Percentiles rank a stretch among this genome's conserved stretches.
Evolutionary conservation across 2,797 vertebrate genomes (phyloP).

Genomic region (Oryzias dopingdopingensis): DNA sequence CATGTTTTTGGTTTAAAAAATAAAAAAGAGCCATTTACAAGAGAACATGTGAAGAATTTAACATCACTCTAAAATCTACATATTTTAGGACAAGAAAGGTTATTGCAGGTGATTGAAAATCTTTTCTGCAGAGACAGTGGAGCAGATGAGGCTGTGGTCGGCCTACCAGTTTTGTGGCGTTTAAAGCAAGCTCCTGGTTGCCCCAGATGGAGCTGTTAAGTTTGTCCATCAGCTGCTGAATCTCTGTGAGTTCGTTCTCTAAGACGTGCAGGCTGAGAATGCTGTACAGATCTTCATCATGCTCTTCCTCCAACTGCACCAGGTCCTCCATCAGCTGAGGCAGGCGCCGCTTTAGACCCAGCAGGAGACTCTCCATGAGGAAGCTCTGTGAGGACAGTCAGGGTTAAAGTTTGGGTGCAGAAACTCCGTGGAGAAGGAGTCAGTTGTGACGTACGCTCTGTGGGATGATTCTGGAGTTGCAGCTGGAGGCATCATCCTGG

Average conservation of each 20-base stretch:
- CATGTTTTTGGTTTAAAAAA: too few species aligned
- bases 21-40: too few species aligned
- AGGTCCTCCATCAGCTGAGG: conserved; percentile 57
- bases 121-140: not conserved
- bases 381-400: conserved; percentile 40
- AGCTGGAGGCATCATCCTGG: conserved; percentile 31
- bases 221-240: conserved; percentile 53
- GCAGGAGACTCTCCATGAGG: conserved; percentile 52
- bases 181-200: conserved; percentile 24
- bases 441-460: conserved; percentile 42
- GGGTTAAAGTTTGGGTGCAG: not conserved
- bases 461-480: conserved; percentile 43
- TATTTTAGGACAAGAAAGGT: too few species aligned
- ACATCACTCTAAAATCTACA: not conserved
- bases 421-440: accelerated
- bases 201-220: conserved; percentile 51
- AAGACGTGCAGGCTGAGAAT: conserved; percentile 69
- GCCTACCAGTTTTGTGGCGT: conserved; percentile 49
- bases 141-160: not conserved
- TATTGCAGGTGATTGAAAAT: not conserved
- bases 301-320: conserved; percentile 62
- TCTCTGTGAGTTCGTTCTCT: conserved; percentile 69
- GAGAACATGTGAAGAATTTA: not conserved
- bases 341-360: conserved; percentile 68
- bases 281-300: conserved; percentile 65